phyloP scores from a whole-genome alignment of 1,140 invertebrate genomes.

The Planococcus citri region DNA sequence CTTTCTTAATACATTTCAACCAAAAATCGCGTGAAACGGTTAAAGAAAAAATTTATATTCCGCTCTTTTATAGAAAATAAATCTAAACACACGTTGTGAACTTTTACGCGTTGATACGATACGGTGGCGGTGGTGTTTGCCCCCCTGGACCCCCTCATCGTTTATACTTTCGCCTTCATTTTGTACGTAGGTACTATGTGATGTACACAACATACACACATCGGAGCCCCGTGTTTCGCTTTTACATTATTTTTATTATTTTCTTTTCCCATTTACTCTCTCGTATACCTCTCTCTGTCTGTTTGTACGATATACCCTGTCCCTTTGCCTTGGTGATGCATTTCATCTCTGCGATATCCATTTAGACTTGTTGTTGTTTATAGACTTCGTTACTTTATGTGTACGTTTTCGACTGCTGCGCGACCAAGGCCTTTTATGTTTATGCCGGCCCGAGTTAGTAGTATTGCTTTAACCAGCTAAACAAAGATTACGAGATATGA shows the following conservation, averaged over 20 bases:
- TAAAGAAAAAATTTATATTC: neutral
- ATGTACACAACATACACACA: too few species aligned
- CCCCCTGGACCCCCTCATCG: too few species aligned
- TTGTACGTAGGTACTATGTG: too few species aligned
- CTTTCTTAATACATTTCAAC: too few species aligned
- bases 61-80: constrained; percentile 3
- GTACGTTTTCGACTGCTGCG: neutral
- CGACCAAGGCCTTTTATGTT: neutral
- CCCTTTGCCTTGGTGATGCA: too few species aligned
- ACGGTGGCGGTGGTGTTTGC: too few species aligned
- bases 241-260: constrained; percentile 9
- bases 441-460: neutral
- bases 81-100: neutral
- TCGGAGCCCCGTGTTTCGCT: neutral
- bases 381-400: neutral
- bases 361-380: neutral
- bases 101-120: neutral
- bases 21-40: too few species aligned
- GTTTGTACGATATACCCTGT: too few species aligned
- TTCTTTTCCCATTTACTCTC: neutral
- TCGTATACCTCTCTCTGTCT: too few species aligned
- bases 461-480: neutral
- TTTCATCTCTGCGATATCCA: too few species aligned
- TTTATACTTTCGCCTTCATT: too few species aligned
- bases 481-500: constrained; percentile 7